phyloP scores from a whole-genome alignment of 2,797 vertebrate species.

The Gymnothorax javanicus region DNA sequence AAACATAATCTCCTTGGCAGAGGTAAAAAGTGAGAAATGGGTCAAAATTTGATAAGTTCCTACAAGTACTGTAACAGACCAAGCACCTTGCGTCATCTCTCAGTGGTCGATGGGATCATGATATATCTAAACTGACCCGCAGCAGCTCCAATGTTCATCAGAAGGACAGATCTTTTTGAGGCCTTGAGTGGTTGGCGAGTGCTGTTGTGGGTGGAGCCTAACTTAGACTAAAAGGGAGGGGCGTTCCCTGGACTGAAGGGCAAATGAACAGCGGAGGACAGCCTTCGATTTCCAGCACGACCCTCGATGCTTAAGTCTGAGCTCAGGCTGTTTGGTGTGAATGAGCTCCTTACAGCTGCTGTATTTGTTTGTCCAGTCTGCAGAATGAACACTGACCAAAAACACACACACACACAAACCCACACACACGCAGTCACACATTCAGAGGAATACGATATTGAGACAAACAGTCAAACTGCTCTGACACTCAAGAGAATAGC shows the following conservation, averaged over 20 bases:
- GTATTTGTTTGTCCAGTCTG: slow-evolving; percentile 24
- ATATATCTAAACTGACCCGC: background rate
- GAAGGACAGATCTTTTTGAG: background rate
- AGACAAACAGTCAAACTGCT: background rate
- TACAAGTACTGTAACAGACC: background rate
- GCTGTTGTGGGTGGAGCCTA: background rate
- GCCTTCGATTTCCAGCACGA: slow-evolving; percentile 13
- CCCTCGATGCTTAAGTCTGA: slow-evolving; percentile 3
- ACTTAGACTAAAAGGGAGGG: background rate
- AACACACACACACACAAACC: background rate
- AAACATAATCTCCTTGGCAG: no score
- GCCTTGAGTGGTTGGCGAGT: background rate
- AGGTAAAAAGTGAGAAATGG: background rate
- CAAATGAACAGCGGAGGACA: slow-evolving; percentile 19
- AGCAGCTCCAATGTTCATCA: background rate
- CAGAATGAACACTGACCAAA: background rate
- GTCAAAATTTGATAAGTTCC: background rate
- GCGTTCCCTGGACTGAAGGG: slow-evolving; percentile 1
- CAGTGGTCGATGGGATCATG: background rate
- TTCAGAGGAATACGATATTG: background rate
- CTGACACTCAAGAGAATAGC: background rate
- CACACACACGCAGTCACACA: background rate
- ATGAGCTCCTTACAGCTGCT: slow-evolving; percentile 2
- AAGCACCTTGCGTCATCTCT: background rate
- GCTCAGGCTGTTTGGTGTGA: slow-evolving; percentile 19